phyloP scores from a whole-genome alignment of 2,113 vertebrate species.

The Machaerirhynchus nigripectus region DNA sequence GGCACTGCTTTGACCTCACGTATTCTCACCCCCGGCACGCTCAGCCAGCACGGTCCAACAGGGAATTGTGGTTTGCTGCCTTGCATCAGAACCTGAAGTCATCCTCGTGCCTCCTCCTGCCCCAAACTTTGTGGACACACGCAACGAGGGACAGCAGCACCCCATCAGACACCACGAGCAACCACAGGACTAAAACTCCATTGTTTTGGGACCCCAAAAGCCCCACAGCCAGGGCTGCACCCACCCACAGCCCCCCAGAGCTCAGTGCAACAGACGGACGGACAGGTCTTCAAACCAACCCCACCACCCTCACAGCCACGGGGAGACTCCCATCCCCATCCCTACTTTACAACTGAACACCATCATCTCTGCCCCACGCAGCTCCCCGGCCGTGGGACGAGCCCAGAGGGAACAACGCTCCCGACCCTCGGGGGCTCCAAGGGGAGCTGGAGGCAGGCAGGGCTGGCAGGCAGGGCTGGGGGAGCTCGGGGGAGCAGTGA shows the following conservation, averaged over 20 bases:
- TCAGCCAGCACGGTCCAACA: not conserved
- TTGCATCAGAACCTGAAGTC: not conserved
- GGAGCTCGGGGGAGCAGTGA: not conserved
- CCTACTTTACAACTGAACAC: not conserved
- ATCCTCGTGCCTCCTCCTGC: not conserved
- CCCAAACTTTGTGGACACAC: not conserved
- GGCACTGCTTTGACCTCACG: not conserved
- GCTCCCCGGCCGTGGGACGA: rapidly evolving
- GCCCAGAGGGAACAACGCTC: not conserved
- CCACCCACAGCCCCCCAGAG: not conserved
- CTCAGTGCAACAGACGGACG: rapidly evolving
- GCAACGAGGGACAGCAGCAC: rapidly evolving
- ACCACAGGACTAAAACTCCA: not conserved
- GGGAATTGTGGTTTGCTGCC: not conserved
- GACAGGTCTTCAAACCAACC: not conserved
- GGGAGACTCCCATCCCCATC: not conserved
- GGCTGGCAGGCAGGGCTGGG: not conserved
- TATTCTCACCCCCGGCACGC: not conserved
- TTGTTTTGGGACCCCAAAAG: rapidly evolving
- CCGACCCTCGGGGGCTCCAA: rapidly evolving
- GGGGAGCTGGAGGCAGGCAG: not conserved
- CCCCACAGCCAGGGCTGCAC: not conserved
- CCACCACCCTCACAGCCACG: rapidly evolving
- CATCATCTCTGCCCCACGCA: not conserved
- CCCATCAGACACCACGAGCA: rapidly evolving